Conservation (phyloP, 2,888 invertebrate genomes). For the Chirona hameri region DNA sequence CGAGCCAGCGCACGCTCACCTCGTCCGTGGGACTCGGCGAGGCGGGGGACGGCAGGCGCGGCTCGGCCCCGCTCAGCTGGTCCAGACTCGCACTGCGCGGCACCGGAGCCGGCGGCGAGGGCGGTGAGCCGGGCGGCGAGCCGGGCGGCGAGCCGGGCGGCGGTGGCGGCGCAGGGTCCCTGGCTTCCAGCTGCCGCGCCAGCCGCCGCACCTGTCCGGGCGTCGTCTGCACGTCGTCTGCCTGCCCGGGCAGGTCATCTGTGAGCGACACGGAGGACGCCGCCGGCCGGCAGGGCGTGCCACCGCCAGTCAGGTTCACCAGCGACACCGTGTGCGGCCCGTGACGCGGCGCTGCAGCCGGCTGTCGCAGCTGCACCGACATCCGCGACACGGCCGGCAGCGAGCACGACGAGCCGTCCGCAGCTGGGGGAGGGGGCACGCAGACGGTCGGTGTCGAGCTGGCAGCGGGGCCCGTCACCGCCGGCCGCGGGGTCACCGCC, state of each 20-base stretch:
- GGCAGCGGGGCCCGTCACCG: too few relatives aligned
- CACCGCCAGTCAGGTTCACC: not conserved
- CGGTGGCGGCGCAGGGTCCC: not conserved
- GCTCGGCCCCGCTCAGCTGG: conserved; percentile 40
- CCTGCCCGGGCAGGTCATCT: conserved; percentile 34
- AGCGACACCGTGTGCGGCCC: conserved; percentile 33
- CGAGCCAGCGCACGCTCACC: conserved; percentile 53
- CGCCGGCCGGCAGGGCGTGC: conserved; percentile 44
- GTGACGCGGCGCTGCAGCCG: not conserved
- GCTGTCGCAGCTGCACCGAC: not conserved
- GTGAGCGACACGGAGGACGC: conserved; percentile 42
- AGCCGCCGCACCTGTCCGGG: conserved; percentile 27
- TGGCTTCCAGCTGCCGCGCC: conserved; percentile 3
- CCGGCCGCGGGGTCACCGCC: conserved; percentile 59
- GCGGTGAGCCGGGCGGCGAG: not conserved
- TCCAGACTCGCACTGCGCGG: conserved; percentile 33
- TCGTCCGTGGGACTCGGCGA: conserved; percentile 39
- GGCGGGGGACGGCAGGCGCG: conserved; percentile 40
- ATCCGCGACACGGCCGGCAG: conserved; percentile 34
- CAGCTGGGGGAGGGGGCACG: conserved; percentile 37
- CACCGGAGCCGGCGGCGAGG: not conserved
- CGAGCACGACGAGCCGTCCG: not conserved
- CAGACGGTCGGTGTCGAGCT: too few relatives aligned
- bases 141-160: conserved; percentile 12
- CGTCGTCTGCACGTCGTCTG: not conserved